A percentile compares a stretch with the other conserved stretches of the same genome.
Evolutionary conservation across 2,113 vertebrate genomes (phyloP).

Genomic region (Pao palembangensis): DNA sequence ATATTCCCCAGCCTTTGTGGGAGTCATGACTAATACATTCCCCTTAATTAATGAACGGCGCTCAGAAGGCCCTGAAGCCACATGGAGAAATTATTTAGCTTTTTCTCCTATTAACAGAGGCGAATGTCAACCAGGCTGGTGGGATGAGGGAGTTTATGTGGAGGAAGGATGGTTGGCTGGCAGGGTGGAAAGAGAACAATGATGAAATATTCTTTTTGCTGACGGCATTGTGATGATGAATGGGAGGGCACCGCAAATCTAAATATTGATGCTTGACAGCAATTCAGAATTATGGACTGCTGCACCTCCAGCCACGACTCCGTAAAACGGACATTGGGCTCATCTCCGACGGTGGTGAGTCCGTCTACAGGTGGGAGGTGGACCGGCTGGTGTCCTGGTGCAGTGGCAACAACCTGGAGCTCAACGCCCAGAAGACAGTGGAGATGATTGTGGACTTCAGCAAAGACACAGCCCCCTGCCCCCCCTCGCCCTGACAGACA

Average conservation of each 20-base stretch:
- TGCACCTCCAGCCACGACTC: too few species aligned
- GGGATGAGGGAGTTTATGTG: constrained; percentile 21
- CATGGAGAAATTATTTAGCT: constrained; percentile 57
- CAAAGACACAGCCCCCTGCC: too few species aligned
- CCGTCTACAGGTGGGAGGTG: too few species aligned
- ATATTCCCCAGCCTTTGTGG: constrained; percentile 60
- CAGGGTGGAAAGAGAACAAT: not conserved
- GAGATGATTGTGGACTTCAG: too few species aligned
- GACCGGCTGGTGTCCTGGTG: too few species aligned
- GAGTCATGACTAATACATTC: constrained; percentile 71
- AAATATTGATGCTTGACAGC: constrained; percentile 22
- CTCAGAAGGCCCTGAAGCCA: constrained; percentile 59
- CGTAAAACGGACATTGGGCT: too few species aligned
- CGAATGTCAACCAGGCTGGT: constrained; percentile 29
- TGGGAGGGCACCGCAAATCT: constrained; percentile 12
- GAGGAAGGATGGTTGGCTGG: constrained; percentile 13
- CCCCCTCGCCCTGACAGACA: too few species aligned
- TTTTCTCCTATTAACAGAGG: constrained; percentile 44
- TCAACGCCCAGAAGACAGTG: too few species aligned
- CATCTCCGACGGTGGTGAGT: too few species aligned
- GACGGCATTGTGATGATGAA: constrained; percentile 23
- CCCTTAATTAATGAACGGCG: constrained; percentile 68
- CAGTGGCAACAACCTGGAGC: too few species aligned
- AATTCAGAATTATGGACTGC: constrained; percentile 22
- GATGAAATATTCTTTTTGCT: constrained; percentile 38